Conservation (phyloP, 30 jellyfish, hydroid and myxozoan species). For the Clytia hemisphaerica region DNA sequence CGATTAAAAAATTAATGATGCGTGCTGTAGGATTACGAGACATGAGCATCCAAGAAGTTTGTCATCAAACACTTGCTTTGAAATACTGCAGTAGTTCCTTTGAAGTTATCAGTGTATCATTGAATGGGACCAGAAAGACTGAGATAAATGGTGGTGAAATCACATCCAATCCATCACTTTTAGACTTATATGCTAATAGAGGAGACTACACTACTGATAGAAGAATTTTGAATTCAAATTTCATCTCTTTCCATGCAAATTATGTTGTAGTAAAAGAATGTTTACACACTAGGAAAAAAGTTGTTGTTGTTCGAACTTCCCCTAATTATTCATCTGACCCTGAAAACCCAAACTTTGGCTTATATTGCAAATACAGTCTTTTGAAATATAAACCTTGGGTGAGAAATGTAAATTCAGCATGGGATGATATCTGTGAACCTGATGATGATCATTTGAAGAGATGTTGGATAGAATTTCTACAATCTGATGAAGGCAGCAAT, state of each 20-base stretch:
- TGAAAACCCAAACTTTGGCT: conserved; percentile 10
- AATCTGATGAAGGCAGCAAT: conserved; percentile 15
- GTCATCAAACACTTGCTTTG: conserved; percentile 39
- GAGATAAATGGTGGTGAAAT: conserved; percentile 24
- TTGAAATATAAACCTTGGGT: conserved; percentile 44
- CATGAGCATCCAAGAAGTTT: conserved; percentile 55
- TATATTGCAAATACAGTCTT: conserved; percentile 41
- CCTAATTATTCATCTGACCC: conserved; percentile 8
- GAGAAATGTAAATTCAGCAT: conserved; percentile 11
- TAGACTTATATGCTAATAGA: conserved; percentile 26
- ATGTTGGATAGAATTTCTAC: conserved; percentile 31
- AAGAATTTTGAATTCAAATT: conserved; percentile 6
- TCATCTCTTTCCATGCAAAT: conserved; percentile 20
- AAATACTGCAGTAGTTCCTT: conserved; percentile 39
- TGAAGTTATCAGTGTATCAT: conserved; percentile 18
- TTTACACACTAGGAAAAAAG: neutral
- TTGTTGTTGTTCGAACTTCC: neutral
- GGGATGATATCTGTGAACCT: conserved; percentile 40
- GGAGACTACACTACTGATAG: neutral
- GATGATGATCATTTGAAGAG: neutral
- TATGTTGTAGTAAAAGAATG: conserved; percentile 21
- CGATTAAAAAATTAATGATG: conserved; percentile 36
- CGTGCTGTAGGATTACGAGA: conserved; percentile 59
- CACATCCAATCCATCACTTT: conserved; percentile 1
- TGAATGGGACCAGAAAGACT: conserved; percentile 29